Evolutionary conservation across 2,888 invertebrate genomes (phyloP).

Genomic region (Leptopterna dolabrata): DNA sequence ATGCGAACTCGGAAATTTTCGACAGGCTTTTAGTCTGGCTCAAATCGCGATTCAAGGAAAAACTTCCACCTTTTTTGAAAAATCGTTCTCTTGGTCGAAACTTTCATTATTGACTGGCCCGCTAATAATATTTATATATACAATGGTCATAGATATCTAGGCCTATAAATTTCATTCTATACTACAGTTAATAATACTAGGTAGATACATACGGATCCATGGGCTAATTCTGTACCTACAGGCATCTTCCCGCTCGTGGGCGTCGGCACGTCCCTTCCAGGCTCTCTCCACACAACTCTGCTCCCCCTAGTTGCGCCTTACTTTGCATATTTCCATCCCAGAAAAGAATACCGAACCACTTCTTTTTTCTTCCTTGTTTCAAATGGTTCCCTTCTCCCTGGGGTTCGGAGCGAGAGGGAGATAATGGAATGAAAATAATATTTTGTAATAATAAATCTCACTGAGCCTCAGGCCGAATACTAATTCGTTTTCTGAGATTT

Average conservation of each 20-base stretch:
- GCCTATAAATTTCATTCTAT: too few relatives aligned
- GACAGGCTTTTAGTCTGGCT: too few relatives aligned
- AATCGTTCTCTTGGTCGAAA: too few relatives aligned
- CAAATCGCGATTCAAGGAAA: too few relatives aligned
- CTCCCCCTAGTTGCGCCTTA: slow-evolving; percentile 24
- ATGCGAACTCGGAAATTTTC: too few relatives aligned
- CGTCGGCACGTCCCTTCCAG: neutral
- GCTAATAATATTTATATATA: too few relatives aligned
- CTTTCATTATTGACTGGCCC: too few relatives aligned
- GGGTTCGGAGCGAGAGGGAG: slow-evolving; percentile 35
- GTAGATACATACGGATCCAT: too few relatives aligned
- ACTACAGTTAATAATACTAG: too few relatives aligned
- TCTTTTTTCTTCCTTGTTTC: slow-evolving; percentile 39
- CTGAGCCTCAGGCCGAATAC: slow-evolving; percentile 54
- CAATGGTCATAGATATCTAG: too few relatives aligned
- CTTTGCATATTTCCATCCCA: slow-evolving; percentile 56
- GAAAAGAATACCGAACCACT: slow-evolving; percentile 48
- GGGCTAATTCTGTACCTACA: too few relatives aligned
- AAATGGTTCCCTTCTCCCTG: neutral
- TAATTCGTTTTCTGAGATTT: slow-evolving; percentile 58
- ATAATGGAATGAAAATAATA: slow-evolving; percentile 56
- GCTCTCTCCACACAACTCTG: neutral
- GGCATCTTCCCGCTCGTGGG: neutral
- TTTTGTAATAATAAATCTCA: slow-evolving; percentile 56
- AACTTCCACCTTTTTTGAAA: too few relatives aligned